Percentiles rank a stretch among this genome's conserved stretches.
Conservation (phyloP, 2,797 vertebrate genomes). For the Rhinichthys osculus region DNA sequence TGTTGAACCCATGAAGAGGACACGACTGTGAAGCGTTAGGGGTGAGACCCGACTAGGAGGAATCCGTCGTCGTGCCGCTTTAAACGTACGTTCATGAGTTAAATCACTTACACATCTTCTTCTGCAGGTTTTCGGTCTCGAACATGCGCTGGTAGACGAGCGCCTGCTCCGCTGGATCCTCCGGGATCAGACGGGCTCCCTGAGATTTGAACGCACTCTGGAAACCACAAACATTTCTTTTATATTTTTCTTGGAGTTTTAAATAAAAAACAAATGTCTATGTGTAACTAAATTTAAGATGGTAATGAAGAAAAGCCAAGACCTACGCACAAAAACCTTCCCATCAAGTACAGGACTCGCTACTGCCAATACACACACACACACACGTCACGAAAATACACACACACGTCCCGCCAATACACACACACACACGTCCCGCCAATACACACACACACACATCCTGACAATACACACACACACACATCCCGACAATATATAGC, state of each 20-base stretch:
- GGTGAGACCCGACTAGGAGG: neutral
- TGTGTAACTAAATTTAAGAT: neutral
- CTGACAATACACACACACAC: too few species aligned
- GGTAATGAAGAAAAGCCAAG: too few species aligned
- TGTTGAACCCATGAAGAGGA: too few species aligned
- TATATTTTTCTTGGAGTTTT: neutral
- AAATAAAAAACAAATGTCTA: too few species aligned
- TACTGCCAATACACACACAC: too few species aligned
- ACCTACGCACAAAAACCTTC: neutral
- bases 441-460: too few species aligned
- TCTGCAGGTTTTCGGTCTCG: conserved; percentile 70
- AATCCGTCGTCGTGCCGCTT: neutral
- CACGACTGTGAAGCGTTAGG: too few species aligned
- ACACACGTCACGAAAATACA: too few species aligned
- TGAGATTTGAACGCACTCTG: conserved; percentile 77
- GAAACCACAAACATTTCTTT: neutral
- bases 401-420: too few species aligned
- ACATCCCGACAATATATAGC: too few species aligned
- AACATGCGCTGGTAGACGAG: conserved; percentile 77
- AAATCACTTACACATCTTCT: conserved; percentile 73
- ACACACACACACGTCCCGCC: too few species aligned
- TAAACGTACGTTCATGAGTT: neutral
- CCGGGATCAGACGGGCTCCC: conserved; percentile 74
- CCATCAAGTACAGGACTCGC: neutral
- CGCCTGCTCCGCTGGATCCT: conserved; percentile 66